Percentiles rank a stretch among this genome's conserved stretches.
Conservation (phyloP, 2,797 vertebrate species). For the Salmo trutta region DNA sequence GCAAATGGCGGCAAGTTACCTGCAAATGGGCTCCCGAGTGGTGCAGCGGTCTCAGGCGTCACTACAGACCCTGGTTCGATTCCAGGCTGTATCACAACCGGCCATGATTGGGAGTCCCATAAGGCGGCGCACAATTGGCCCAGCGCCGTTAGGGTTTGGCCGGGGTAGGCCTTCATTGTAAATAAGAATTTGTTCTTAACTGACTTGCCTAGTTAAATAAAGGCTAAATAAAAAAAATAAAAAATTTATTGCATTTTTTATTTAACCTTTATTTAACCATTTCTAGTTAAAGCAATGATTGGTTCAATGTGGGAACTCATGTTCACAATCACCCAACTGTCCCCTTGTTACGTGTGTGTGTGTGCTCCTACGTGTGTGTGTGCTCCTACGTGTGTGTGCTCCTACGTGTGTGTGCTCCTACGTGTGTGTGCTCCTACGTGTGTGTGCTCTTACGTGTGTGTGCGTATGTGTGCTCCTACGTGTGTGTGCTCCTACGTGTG, state of each 20-base stretch:
- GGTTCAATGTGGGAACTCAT: neutral
- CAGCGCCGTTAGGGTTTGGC: too few species aligned
- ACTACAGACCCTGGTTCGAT: too few species aligned
- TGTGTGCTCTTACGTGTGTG: neutral
- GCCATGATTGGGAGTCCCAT: too few species aligned
- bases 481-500: neutral
- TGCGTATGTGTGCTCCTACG: neutral
- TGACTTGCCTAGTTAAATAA: too few species aligned
- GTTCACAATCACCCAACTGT: neutral
- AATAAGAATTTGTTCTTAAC: too few species aligned
- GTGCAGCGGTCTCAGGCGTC: too few species aligned
- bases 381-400: neutral
- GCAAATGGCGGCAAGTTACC: neutral
- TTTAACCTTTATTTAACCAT: neutral
- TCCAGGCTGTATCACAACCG: too few species aligned
- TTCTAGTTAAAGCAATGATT: neutral
- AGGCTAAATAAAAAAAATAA: too few species aligned
- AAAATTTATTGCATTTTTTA: too few species aligned
- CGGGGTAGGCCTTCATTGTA: too few species aligned
- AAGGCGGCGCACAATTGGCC: too few species aligned
- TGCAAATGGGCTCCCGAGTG: neutral
- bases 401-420: neutral
- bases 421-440: neutral
- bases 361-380: neutral
- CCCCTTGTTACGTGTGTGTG: neutral